These are phyloP conservation scores for Nematostella vectensis DNA, from an alignment of 92 coral and sea anemone genomes.

Conservation along the genomic window DNA sequence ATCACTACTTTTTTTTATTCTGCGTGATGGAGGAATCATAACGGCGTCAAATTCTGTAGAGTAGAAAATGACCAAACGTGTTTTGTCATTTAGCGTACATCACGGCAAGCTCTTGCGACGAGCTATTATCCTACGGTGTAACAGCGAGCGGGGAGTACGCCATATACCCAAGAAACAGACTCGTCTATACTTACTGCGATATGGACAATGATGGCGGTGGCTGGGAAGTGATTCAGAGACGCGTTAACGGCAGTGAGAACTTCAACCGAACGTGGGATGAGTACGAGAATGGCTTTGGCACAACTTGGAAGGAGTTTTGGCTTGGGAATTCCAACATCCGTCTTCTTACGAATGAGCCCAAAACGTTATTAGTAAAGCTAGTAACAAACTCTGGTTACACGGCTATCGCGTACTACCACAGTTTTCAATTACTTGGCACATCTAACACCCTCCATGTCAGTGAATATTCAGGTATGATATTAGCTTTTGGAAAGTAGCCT, in stretches of 20 bases:
- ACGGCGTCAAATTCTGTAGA: no score
- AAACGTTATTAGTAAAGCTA: slow-evolving; percentile 9
- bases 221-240: slow-evolving; percentile 50
- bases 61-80: not conserved
- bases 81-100: not conserved
- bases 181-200: slow-evolving; percentile 38
- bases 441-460: not conserved
- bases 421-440: not conserved
- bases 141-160: slow-evolving; percentile 17
- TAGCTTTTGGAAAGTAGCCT: no score
- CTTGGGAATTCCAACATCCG: slow-evolving; percentile 18
- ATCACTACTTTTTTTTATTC: no score
- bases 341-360: slow-evolving; percentile 1
- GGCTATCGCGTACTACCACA: slow-evolving; percentile 17
- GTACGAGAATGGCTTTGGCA: slow-evolving; percentile 34
- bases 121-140: slow-evolving; percentile 15
- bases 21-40: no score
- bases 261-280: slow-evolving; percentile 22
- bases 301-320: slow-evolving; percentile 24
- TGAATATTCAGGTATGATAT: slow-evolving; percentile 20
- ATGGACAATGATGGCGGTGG: slow-evolving; percentile 51
- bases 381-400: slow-evolving; percentile 9
- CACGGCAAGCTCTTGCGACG: not conserved
- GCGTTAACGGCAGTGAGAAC: slow-evolving; percentile 2
- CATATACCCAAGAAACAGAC: slow-evolving; percentile 3